phyloP scores from a whole-genome alignment of 2,797 vertebrate genomes.

The Sebastes dallii region DNA sequence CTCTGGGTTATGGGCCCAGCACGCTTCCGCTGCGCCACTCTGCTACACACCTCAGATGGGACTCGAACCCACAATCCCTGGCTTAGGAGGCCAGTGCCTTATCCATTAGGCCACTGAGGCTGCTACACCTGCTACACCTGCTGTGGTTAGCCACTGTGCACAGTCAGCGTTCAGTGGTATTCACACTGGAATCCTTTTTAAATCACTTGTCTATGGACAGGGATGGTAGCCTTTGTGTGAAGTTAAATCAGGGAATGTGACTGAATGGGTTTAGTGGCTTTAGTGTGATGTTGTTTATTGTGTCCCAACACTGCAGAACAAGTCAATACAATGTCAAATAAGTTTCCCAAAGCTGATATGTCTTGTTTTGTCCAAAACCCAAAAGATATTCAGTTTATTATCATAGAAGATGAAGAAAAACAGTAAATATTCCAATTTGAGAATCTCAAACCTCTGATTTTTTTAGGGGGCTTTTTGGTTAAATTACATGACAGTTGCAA shows the following conservation, averaged over 20 bases:
- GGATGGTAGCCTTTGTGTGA: background rate
- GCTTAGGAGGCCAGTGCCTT: constrained; percentile 73
- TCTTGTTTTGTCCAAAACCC: background rate
- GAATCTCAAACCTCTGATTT: background rate
- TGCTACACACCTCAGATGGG: constrained; percentile 57
- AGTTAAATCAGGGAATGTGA: background rate
- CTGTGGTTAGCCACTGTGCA: fast-evolving
- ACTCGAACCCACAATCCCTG: constrained; percentile 74
- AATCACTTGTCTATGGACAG: background rate
- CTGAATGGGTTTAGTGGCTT: background rate
- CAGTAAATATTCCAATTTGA: background rate
- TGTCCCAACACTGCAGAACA: background rate
- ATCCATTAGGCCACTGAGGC: constrained; percentile 51
- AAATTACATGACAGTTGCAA: background rate
- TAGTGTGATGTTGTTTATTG: background rate
- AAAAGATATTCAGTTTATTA: background rate
- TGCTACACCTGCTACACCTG: background rate
- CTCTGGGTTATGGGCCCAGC: constrained; percentile 68
- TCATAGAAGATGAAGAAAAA: background rate
- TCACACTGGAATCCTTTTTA: background rate
- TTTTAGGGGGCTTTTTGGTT: background rate
- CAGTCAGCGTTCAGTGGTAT: background rate
- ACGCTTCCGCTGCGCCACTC: constrained; percentile 26
- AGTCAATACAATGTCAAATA: too few species aligned
- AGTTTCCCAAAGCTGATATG: background rate